Base-by-base conservation (phyloP, 2,113 vertebrate genomes). In the Scytalopus superciliaris region DNA sequence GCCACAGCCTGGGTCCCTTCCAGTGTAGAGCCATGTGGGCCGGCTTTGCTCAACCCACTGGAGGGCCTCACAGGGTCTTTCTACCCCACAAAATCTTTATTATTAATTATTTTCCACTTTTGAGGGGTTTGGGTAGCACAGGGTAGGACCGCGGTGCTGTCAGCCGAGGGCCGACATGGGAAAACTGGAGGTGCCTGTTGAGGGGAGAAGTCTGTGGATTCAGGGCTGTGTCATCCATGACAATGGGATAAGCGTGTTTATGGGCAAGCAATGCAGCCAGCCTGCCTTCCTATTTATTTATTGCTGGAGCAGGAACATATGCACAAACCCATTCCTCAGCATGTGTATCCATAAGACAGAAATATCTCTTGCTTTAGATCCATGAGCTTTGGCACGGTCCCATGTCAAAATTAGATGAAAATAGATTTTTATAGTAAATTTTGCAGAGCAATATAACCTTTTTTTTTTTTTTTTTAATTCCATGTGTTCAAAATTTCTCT, bases 371-470 rank as follows among this genome's bases (percentile, higher is more conserved):
- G 6, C 35, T 80, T 89, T 33, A 89, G 53, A 93, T 69, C 22
- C 40, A 19, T 1, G 1, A 66, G 55, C 59, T 79, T 73, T 91
- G 84, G 75, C 79, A 57, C 1, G 1, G 52, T 53, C 66, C 39
- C 53, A 14, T 39, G 28, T 83, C 66, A 83, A 87, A 91, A 90
- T 90, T 47, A 90, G 72, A 77, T 50, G 11, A 62, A 94, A 93
- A 96, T 57, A 76, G 59, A 57, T 69, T 69, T 52, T 93, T 66
- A 44, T 74, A 90, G 91, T 97, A 86, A 89, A 77, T 77, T 93
- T 80, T 91, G 14, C 33, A 42, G 70, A 85, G 55, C 59, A 55
- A 57, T 59, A 16, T 52, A 49, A 78, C 67, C 2, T 28, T 31
- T 52, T 33, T 69, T 53, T 59, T 47, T 67, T n/a, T n/a, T n/a